phyloP scores from a whole-genome alignment of 2,797 vertebrate species.

The Enteromius afrohamiltoni region DNA sequence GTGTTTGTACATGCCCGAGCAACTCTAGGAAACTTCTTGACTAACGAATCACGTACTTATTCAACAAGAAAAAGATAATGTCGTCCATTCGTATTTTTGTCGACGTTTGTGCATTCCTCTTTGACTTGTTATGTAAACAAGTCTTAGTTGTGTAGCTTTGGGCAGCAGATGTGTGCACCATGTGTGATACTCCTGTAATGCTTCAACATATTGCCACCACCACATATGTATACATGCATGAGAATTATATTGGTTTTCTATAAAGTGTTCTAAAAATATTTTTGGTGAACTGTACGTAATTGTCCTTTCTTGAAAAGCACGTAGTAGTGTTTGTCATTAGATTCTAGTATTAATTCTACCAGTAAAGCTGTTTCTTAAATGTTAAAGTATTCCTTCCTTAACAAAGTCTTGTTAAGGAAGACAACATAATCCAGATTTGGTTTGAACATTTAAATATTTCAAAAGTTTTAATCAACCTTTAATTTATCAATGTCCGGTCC shows the following conservation, averaged over 20 bases:
- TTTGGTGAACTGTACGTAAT: background rate
- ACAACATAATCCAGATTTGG: background rate
- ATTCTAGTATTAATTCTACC: background rate
- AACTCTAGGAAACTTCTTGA: background rate
- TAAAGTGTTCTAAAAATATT: background rate
- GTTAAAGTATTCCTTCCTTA: background rate
- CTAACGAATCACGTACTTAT: background rate
- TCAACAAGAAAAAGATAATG: background rate
- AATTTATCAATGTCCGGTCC: background rate
- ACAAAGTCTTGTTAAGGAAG: background rate
- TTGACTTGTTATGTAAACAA: background rate
- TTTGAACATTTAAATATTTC: background rate
- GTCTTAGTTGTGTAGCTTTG: background rate
- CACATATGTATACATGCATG: background rate
- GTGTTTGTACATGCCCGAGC: background rate
- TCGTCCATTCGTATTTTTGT: background rate
- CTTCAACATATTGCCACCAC: background rate
- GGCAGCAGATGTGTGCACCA: background rate
- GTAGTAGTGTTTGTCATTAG: background rate
- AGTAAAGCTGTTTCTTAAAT: background rate
- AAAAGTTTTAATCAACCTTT: background rate
- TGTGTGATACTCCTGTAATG: background rate
- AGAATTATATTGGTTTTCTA: background rate
- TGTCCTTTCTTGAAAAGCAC: background rate
- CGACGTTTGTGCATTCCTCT: background rate